Percentiles rank a stretch among this genome's conserved stretches.
Evolutionary conservation across 2,888 invertebrate species (phyloP).

Genomic region (Scelioninae gen. 1): DNA sequence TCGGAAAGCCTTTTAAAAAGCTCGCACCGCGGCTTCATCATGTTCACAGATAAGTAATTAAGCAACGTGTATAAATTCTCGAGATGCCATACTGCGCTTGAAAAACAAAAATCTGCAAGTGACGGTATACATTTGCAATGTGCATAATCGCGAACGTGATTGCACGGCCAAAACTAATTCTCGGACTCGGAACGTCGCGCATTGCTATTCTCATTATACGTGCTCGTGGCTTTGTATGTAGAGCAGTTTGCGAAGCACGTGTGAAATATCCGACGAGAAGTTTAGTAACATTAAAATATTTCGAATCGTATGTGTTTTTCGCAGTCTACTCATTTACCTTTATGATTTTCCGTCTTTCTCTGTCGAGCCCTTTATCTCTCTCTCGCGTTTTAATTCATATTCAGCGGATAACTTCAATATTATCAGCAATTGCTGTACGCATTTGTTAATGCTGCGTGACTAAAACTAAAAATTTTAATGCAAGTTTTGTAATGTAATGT

Average conservation of each 20-base stretch:
- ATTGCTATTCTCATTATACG: constrained; percentile 49
- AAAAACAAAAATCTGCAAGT: constrained; percentile 59
- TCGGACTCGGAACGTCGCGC: constrained; percentile 43
- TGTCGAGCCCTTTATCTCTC: neutral
- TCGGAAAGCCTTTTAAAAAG: constrained; percentile 70
- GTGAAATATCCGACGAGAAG: constrained; percentile 52
- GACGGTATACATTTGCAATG: constrained; percentile 55
- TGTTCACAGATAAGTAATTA: constrained; percentile 76
- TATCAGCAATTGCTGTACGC: neutral
- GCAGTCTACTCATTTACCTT: neutral
- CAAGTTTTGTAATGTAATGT: neutral
- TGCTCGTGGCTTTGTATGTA: constrained; percentile 30
- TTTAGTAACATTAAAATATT: constrained; percentile 46
- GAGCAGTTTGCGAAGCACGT: constrained; percentile 50
- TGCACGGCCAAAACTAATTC: constrained; percentile 62
- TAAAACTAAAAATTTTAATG: neutral
- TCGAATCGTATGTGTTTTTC: constrained; percentile 22
- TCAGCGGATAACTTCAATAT: constrained; percentile 2
- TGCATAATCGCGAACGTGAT: constrained; percentile 64
- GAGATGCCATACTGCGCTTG: constrained; percentile 49
- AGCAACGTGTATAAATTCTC: constrained; percentile 69
- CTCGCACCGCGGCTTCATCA: constrained; percentile 58
- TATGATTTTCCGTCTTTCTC: neutral
- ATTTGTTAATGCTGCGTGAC: neutral
- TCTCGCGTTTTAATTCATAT: neutral